These are phyloP conservation scores for Lepidurus apus DNA, from an alignment of 1,140 invertebrate genomes.

Conservation along the genomic window DNA sequence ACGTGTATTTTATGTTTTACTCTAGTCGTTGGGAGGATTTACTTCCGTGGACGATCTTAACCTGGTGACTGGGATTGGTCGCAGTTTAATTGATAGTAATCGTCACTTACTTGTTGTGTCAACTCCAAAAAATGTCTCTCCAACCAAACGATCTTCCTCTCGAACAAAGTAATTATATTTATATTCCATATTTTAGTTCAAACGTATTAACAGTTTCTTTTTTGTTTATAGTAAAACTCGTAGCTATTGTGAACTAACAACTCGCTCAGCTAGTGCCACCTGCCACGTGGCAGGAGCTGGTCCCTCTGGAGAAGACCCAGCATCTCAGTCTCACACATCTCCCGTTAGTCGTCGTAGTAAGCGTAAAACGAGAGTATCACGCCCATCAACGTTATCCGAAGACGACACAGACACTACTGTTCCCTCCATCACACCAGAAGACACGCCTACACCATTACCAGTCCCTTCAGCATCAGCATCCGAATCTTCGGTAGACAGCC, in stretches of 20 bases:
- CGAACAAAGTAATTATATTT: slow-evolving; percentile 30
- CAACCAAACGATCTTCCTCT: slow-evolving; percentile 29
- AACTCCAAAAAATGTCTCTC: slow-evolving; percentile 33
- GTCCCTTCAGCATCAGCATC: background rate
- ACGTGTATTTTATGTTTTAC: slow-evolving; percentile 35
- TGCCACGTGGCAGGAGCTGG: background rate
- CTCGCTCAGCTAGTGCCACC: background rate
- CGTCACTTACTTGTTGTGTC: slow-evolving; percentile 41
- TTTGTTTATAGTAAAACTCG: background rate
- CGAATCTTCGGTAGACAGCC: slow-evolving; percentile 1
- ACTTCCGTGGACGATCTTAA: slow-evolving; percentile 43
- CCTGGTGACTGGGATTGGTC: slow-evolving; percentile 45
- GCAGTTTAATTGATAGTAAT: slow-evolving; percentile 45
- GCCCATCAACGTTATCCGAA: background rate
- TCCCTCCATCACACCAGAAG: slow-evolving; percentile 6
- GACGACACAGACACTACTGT: background rate
- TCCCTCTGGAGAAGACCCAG: slow-evolving; percentile 15
- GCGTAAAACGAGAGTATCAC: background rate
- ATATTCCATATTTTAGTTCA: background rate
- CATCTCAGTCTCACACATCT: background rate
- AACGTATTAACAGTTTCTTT: background rate
- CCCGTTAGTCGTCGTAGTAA: background rate
- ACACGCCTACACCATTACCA: slow-evolving; percentile 3
- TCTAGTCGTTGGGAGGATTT: slow-evolving; percentile 45
- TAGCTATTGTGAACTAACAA: background rate